Conservation (phyloP, 2,888 invertebrate species). For the Neria commutata region DNA sequence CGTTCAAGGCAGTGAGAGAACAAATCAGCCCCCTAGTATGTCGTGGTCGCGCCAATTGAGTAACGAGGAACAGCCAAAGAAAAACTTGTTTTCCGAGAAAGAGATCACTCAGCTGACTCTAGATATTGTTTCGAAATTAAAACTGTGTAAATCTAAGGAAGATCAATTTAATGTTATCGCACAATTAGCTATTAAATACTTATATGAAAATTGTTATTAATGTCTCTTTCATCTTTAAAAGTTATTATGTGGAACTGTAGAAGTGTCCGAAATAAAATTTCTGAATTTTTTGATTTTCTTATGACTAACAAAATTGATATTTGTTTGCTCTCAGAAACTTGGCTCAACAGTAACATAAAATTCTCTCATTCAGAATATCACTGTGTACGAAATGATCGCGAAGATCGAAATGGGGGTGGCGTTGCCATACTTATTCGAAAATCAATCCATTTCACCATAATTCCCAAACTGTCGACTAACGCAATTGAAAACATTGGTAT, state of each 20-base stretch:
- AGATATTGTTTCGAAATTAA: constrained; percentile 14
- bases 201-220: constrained; percentile 14
- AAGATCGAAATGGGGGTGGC: constrained; percentile 8
- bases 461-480: too few relatives aligned
- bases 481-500: constrained; percentile 17
- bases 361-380: constrained; percentile 8
- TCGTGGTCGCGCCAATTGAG: background rate
- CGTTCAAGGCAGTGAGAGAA: background rate
- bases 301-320: too few relatives aligned
- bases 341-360: constrained; percentile 1
- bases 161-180: constrained; percentile 20
- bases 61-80: background rate
- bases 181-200: constrained; percentile 21
- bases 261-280: too few relatives aligned
- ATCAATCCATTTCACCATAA: too few relatives aligned
- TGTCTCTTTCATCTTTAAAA: constrained; percentile 4
- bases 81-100: constrained; percentile 8
- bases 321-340: constrained; percentile 17
- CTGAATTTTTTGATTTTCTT: constrained; percentile 16
- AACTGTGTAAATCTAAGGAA: constrained; percentile 17
- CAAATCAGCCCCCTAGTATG: background rate
- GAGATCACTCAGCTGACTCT: constrained; percentile 13
- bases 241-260: too few relatives aligned
- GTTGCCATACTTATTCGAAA: constrained; percentile 15
- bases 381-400: constrained; percentile 4